Percentiles rank a stretch among this genome's conserved stretches.
Evolutionary conservation across 2,888 invertebrate species (phyloP).

Genomic region (Vesta saturnalis): DNA sequence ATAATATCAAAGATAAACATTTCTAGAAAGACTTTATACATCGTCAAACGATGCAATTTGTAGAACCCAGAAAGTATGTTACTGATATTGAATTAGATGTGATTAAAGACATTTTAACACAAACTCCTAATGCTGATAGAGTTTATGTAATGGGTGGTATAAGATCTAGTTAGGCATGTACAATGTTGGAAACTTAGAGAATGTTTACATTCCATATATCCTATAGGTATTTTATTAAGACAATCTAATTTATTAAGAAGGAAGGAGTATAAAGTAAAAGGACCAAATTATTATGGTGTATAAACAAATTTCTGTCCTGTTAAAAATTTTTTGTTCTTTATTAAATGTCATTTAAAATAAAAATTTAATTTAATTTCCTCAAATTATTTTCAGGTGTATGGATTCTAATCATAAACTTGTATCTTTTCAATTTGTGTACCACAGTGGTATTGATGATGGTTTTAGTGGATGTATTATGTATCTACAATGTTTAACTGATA

Average conservation of each 20-base stretch:
- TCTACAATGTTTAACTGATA: not conserved
- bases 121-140: slow-evolving; percentile 26
- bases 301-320: not conserved
- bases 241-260: not conserved
- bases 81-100: slow-evolving; percentile 12
- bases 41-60: not conserved
- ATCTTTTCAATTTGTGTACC: slow-evolving; percentile 23
- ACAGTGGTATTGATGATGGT: slow-evolving; percentile 27
- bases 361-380: not conserved
- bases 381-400: slow-evolving; percentile 27
- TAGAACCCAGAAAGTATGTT: not conserved
- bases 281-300: slow-evolving; percentile 28
- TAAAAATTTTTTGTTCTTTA: too few species aligned
- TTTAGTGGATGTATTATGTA: slow-evolving; percentile 12
- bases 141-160: slow-evolving; percentile 18
- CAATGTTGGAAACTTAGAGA: not conserved
- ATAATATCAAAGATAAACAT: too few species aligned
- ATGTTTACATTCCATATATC: not conserved
- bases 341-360: too few species aligned
- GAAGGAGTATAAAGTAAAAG: slow-evolving; percentile 25
- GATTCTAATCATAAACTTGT: slow-evolving; percentile 27
- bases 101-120: slow-evolving; percentile 14
- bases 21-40: not conserved
- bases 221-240: not conserved
- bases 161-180: slow-evolving; percentile 9